Conservation (phyloP, 2,797 vertebrate species). For the Propithecus perrieri region DNA sequence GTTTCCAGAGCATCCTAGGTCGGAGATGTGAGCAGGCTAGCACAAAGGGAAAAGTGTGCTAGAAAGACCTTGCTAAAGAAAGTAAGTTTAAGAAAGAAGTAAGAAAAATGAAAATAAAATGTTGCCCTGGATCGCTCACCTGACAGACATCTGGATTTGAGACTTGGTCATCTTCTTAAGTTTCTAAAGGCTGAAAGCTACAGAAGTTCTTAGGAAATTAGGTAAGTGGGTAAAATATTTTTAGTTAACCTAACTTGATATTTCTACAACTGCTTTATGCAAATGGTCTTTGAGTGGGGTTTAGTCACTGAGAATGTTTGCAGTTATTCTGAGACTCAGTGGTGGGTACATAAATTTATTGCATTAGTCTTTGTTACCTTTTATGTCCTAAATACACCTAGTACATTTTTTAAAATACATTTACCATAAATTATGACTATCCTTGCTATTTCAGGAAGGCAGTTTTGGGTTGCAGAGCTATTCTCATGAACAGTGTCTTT, state of each 20-base stretch:
- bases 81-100: neutral
- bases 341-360: neutral
- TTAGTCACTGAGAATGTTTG: neutral
- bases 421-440: rapidly evolving
- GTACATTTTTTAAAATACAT: neutral
- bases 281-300: neutral
- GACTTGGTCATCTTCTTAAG: rapidly evolving
- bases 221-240: neutral
- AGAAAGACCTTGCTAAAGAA: neutral
- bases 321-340: neutral
- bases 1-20: neutral
- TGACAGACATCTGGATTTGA: neutral
- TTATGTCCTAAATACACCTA: neutral
- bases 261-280: neutral
- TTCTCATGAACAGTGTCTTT: rapidly evolving
- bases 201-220: neutral
- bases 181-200: neutral
- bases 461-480: neutral
- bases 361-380: neutral
- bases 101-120: neutral
- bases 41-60: rapidly evolving
- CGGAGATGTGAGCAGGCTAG: neutral
- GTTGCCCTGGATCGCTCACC: neutral
- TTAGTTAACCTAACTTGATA: neutral
- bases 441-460: neutral